Evolutionary conservation across 2,113 vertebrate genomes (phyloP), one percentile per base, ranked within the genome.

Genomic region (Apeltes quadracus): DNA sequence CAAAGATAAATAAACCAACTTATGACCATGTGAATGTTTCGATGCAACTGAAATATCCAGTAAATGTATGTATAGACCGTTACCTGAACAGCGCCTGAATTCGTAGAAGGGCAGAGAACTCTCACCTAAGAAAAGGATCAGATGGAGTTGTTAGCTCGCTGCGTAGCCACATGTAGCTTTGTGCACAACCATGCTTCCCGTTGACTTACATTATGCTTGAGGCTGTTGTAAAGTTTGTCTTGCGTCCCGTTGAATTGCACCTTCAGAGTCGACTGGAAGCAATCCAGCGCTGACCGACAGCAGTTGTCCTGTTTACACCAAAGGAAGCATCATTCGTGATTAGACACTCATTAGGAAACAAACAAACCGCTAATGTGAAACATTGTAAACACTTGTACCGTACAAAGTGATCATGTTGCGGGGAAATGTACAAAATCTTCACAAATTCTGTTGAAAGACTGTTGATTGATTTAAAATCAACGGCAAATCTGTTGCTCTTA

Each of bases 241-340:
- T 5, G 12, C 2, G 18, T 16, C 0, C 3, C 0, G 4, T 67
- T 53, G 2, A 3, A 39, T 1, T 46, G 18, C 7, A 4, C 0
- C 0, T 0, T 0, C 76, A 93, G 32, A 34, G 59, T 81, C 0
- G 1, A 8, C 7, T 1, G 32, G 32, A 91, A 94, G 62, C 92
- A 94, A 0, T 56, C 0, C n/a, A 94, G 27, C 1, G 90, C 92
- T 27, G 79, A 38, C 16, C 48, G 46, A 63, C 73, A 57, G 63
- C 93, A 94, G 74, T 84, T 84, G 18, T 86, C 86, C 93, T 93
- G 85, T 61, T 22, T 11, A 16, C 8, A 18, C 27, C 50, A 34
- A 13, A 22, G 6, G 46, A 12, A 48, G n/a, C 8, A 10, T 22
- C 0, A 4, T 27, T 54, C 1, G 5, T 58, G 9, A 68, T 22